Percentiles rank a stretch among this genome's conserved stretches.
phyloP scores from a whole-genome alignment of 2,888 invertebrate species.

The Coelopa pilipes region DNA sequence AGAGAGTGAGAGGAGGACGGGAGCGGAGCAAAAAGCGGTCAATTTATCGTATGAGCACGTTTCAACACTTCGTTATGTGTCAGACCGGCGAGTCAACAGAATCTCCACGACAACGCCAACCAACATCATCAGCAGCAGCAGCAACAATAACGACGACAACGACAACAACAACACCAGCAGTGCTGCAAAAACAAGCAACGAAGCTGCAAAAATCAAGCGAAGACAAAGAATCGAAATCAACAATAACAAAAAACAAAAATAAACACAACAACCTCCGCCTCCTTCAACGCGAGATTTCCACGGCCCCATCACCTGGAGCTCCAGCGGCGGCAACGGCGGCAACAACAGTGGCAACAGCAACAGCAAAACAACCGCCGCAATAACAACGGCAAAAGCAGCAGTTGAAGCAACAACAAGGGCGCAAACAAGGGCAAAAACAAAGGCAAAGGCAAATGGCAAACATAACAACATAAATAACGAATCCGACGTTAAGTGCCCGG shows the following conservation, averaged over 20 bases:
- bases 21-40: conserved; percentile 45
- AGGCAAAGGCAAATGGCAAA: conserved; percentile 5
- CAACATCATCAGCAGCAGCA: conserved; percentile 12
- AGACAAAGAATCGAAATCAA: neutral
- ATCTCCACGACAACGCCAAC: conserved; percentile 39
- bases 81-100: conserved; percentile 42
- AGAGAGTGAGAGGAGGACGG: too few relatives aligned
- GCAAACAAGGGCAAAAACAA: neutral
- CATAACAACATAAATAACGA: conserved; percentile 29
- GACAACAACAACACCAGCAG: conserved; percentile 13
- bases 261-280: too few relatives aligned
- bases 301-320: too few relatives aligned
- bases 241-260: conserved; percentile 17
- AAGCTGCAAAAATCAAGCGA: conserved; percentile 1
- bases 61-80: conserved; percentile 44
- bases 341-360: conserved; percentile 8
- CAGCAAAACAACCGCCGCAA: conserved; percentile 44
- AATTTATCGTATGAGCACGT: conserved; percentile 50
- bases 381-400: neutral
- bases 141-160: conserved; percentile 5
- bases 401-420: conserved; percentile 1
- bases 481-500: conserved; percentile 21
- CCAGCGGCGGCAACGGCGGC: too few relatives aligned
- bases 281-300: neutral
- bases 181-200: too few relatives aligned